phyloP scores from a whole-genome alignment of 2,888 invertebrate genomes.

The Hypselothyrea guttata region DNA sequence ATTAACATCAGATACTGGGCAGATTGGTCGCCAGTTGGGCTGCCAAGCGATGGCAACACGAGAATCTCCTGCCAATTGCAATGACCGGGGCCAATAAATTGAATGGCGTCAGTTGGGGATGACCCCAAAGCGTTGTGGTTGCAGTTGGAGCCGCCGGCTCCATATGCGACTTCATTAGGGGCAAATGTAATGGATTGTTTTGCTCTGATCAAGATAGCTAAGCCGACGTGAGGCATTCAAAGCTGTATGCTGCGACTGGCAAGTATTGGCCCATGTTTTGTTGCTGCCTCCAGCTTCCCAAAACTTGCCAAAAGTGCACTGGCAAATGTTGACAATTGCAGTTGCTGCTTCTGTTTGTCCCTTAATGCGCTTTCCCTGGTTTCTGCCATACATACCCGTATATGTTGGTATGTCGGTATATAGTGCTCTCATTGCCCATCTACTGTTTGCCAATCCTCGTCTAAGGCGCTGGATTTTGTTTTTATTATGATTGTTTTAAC shows the following conservation, averaged over 20 bases:
- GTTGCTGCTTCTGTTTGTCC: constrained; percentile 20
- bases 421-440: no score
- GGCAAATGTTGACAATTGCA: constrained; percentile 70
- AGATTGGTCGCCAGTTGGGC: constrained; percentile 31
- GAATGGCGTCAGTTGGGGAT: constrained; percentile 38
- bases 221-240: constrained; percentile 55
- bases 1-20: constrained; percentile 42
- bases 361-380: constrained; percentile 47
- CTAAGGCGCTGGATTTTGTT: constrained; percentile 63
- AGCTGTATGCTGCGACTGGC: constrained; percentile 22
- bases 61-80: constrained; percentile 53
- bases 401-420: constrained; percentile 4
- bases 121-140: constrained; percentile 17
- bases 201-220: constrained; percentile 64
- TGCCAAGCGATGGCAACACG: constrained; percentile 49
- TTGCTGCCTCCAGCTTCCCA: constrained; percentile 10
- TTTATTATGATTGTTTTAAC: constrained; percentile 76
- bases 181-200: constrained; percentile 71
- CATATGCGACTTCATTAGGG: constrained; percentile 60
- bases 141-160: constrained; percentile 2
- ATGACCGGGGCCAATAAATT: constrained; percentile 40
- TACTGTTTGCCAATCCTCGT: constrained; percentile 24
- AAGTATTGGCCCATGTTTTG: constrained; percentile 12
- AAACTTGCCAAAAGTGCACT: constrained; percentile 65
- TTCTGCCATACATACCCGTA: constrained; percentile 22